A percentile compares a stretch with the other conserved stretches of the same genome.
Conservation (phyloP, 2,888 invertebrate species). For the Aelia acuminata region DNA sequence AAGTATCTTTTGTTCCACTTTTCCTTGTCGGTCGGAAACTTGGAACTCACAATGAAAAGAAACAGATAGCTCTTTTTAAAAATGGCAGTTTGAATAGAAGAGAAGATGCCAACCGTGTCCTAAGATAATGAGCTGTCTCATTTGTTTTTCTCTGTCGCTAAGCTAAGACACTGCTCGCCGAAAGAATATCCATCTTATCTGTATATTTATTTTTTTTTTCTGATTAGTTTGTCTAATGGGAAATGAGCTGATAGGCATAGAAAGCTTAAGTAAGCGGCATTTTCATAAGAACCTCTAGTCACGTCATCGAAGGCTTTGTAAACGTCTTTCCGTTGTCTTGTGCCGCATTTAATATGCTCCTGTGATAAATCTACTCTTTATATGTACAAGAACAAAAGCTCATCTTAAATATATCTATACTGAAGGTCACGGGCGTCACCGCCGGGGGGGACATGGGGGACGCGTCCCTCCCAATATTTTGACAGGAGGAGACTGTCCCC, state of each 20-base stretch:
- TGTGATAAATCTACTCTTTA: background rate
- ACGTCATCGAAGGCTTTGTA: conserved; percentile 8
- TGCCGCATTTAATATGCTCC: background rate
- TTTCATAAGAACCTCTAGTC: background rate
- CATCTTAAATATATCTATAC: no score
- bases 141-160: conserved; percentile 14
- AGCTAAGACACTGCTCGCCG: conserved; percentile 4
- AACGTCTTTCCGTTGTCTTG: background rate
- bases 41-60: background rate
- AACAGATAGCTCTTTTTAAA: background rate
- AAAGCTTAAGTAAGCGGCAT: background rate
- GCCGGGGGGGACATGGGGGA: no score
- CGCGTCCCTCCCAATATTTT: no score
- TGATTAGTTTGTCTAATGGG: conserved; percentile 14
- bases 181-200: background rate
- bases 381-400: no score
- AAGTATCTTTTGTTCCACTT: background rate
- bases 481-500: no score
- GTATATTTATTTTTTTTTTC: background rate
- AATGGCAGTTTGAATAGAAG: background rate
- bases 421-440: no score
- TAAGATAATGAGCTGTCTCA: conserved; percentile 26
- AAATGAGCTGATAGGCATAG: conserved; percentile 10
- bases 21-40: background rate
- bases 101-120: conserved; percentile 24